Base-by-base conservation (phyloP, 2,113 vertebrate species). In the Falcunculus frontatus region DNA sequence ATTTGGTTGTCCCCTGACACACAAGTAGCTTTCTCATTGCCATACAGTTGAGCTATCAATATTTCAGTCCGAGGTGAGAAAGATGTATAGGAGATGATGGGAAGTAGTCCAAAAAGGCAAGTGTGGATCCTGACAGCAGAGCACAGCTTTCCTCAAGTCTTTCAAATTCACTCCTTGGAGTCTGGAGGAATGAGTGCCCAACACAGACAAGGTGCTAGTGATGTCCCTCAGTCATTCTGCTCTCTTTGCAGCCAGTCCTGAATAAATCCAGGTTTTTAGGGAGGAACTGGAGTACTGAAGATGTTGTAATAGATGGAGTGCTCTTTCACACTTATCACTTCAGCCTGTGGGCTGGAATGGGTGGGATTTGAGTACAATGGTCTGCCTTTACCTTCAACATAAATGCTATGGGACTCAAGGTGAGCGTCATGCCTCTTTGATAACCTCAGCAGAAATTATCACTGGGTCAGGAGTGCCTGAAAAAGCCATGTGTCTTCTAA, bases 1-100 rank as follows among this genome's bases (percentile, higher is more conserved):
- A 85, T 96, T 59, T 39, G 82, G 87, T 50, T 49, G 35, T 79
- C 63, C 67, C 70, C 35, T 77, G 84, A 86, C 50, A 84, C 55
- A 77, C 35, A 44, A 56, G 59, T 4, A 33, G 3, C 55, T 90
- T 91, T 87, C 63, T 74, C 42, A 59, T 3, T 39, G 84, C 50
- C 3, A 0, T 42, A 22, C 1, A 70, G 44, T 9, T 84, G 30
- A 70, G 41, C 21, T 64, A 89, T 78, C 4, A 25, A 26, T 37
- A 59, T 80, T 93, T 95, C 42, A 83, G 59, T n/a, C 35, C 60
- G 30, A 41, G 11, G 17, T 84, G 75, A 64, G 55, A 59, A 85
- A 70, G 39, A 23, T 0, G 0, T 6, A 11, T 0, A 46, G 41
- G 25, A 70, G 41, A 81, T 30, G 27, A 70, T 29, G 20, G 27